These are phyloP conservation scores for Acronicta aceris DNA, from an alignment of 2,888 invertebrate species.

Conservation along the genomic window DNA sequence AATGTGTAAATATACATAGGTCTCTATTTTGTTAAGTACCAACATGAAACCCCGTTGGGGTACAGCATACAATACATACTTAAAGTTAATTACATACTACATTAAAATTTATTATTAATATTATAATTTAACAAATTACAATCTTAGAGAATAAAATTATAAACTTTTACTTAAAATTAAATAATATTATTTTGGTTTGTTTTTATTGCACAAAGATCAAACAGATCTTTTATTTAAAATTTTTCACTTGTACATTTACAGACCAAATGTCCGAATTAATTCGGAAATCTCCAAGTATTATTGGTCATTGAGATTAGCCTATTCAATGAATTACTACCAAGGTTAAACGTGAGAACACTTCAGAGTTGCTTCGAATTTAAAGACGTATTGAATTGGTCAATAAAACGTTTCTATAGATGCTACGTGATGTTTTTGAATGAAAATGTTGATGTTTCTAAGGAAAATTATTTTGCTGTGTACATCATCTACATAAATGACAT, in stretches of 20 bases:
- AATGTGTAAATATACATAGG: too few species aligned
- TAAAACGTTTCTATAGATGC: conserved; percentile 8
- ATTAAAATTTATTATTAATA: too few species aligned
- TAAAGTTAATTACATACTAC: too few species aligned
- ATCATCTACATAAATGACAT: too few species aligned
- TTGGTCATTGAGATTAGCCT: conserved; percentile 35
- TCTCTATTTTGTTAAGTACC: too few species aligned
- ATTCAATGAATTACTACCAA: conserved; percentile 35
- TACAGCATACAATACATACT: too few species aligned
- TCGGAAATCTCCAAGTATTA: conserved; percentile 1
- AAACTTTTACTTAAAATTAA: too few species aligned
- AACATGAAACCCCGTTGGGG: too few species aligned
- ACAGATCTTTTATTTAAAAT: background rate
- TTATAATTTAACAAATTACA: too few species aligned
- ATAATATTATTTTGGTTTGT: too few species aligned
- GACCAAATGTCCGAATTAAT: conserved; percentile 32
- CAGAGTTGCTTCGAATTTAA: conserved; percentile 11
- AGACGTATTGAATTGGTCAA: conserved; percentile 17
- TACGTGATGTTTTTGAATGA: conserved; percentile 14
- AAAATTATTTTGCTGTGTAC: conserved; percentile 2
- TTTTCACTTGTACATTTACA: background rate
- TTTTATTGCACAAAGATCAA: too few species aligned
- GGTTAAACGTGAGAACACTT: conserved; percentile 43
- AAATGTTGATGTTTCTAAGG: conserved; percentile 2
- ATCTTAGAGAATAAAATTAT: too few species aligned